phyloP scores from a whole-genome alignment of 2,113 vertebrate species.

The Platysternon megacephalum region DNA sequence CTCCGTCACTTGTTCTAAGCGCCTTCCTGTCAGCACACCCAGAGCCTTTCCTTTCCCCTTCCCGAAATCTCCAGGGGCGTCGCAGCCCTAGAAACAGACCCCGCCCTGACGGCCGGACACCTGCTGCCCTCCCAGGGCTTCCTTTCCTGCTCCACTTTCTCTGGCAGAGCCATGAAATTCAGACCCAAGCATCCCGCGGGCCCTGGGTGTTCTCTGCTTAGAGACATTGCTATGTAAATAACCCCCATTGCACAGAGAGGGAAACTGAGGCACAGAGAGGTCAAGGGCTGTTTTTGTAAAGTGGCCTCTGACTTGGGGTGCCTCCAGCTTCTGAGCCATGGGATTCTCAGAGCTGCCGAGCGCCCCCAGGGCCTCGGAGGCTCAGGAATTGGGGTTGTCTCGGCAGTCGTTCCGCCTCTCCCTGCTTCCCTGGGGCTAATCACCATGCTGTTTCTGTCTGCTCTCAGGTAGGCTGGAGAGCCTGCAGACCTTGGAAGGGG shows the following conservation, averaged over 20 bases:
- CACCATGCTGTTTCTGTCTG: not conserved
- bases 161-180: not conserved
- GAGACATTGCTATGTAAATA: not conserved
- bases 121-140: not conserved
- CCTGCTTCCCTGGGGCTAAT: no score
- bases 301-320: no score
- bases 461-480: conserved; percentile 81
- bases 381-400: not conserved
- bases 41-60: not conserved
- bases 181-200: no score
- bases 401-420: no score
- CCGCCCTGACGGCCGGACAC: not conserved
- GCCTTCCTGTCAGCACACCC: rapidly evolving
- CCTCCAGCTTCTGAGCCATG: not conserved
- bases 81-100: not conserved
- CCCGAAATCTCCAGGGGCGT: not conserved
- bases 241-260: not conserved
- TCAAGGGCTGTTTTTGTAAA: not conserved
- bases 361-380: not conserved
- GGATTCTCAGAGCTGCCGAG: not conserved
- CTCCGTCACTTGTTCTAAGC: not conserved
- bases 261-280: not conserved
- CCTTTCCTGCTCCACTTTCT: not conserved
- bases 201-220: not conserved
- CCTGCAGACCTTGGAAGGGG: conserved; percentile 81